phyloP scores from a whole-genome alignment of 1,140 invertebrate genomes.

The Stenopsyche tienmushanensis region DNA sequence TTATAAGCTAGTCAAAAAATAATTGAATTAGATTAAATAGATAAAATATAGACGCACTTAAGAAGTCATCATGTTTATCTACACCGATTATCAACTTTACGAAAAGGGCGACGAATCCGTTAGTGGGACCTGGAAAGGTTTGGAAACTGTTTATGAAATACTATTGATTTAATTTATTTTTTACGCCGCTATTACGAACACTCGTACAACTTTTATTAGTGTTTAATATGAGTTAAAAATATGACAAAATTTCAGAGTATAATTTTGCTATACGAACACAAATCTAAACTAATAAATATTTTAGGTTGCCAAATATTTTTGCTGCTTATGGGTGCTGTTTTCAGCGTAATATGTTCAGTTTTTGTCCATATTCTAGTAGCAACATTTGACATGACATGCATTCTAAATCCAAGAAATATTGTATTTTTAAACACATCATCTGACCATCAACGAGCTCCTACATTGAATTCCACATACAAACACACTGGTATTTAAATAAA shows the following conservation, averaged over 20 bases:
- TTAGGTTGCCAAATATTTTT: conserved; percentile 34
- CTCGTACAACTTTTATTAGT: neutral
- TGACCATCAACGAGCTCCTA: neutral
- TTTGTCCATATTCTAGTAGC: conserved; percentile 24
- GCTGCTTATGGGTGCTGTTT: conserved; percentile 1
- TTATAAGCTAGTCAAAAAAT: too few species aligned
- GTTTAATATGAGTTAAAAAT: too few species aligned
- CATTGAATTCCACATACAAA: neutral
- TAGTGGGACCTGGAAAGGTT: conserved; percentile 36
- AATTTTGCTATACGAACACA: too few species aligned
- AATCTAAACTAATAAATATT: too few species aligned
- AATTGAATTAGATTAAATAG: neutral
- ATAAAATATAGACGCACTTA: too few species aligned
- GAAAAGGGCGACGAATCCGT: conserved; percentile 19
- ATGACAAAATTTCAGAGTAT: too few species aligned
- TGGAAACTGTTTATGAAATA: conserved; percentile 3
- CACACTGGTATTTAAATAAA: neutral
- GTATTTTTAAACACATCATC: conserved; percentile 3
- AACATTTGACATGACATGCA: conserved; percentile 30
- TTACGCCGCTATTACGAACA: neutral
- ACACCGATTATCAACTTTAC: conserved; percentile 10
- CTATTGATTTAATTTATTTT: neutral
- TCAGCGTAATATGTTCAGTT: conserved; percentile 15
- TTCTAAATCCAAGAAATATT: conserved; percentile 27
- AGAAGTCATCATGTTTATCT: conserved; percentile 3